These are phyloP conservation scores for Anhinga rufa DNA, from an alignment of 2,113 vertebrate species.

Conservation along the genomic window DNA sequence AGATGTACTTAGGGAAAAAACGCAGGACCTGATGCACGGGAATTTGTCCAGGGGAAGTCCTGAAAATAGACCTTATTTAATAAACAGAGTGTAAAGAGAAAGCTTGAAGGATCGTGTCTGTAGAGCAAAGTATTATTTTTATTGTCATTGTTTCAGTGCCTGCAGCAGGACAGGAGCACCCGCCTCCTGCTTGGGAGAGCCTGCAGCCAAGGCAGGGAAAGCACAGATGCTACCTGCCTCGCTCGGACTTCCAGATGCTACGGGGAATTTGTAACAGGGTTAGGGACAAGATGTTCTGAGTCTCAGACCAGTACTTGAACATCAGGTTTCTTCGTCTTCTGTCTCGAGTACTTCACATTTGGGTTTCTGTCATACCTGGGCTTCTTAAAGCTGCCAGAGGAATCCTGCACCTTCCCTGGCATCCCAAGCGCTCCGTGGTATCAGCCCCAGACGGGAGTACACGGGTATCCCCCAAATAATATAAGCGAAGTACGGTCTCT, in stretches of 20 bases:
- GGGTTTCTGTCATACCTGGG: not conserved
- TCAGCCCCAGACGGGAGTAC: not conserved
- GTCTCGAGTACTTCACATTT: fast-evolving
- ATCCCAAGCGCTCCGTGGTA: not conserved
- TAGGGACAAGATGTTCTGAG: not conserved
- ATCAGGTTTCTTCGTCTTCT: not conserved
- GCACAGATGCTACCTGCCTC: not conserved
- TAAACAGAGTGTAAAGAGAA: not conserved
- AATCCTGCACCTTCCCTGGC: not conserved
- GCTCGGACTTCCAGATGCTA: not conserved
- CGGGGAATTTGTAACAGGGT: not conserved
- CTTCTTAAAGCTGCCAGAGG: not conserved
- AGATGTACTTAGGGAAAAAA: not conserved
- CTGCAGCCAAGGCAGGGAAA: fast-evolving
- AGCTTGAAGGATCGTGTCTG: not conserved
- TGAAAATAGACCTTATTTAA: not conserved
- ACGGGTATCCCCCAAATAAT: not conserved
- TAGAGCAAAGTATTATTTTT: not conserved
- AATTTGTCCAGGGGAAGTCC: not conserved
- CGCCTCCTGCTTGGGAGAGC: not conserved
- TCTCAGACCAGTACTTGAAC: not conserved
- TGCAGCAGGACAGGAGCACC: not conserved
- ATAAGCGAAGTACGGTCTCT: not conserved
- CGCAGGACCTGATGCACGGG: not conserved
- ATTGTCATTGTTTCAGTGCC: not conserved